A percentile compares a stretch with the other conserved stretches of the same genome.
Conservation (phyloP, 2,888 invertebrate species). For the Lycia hirtaria region DNA sequence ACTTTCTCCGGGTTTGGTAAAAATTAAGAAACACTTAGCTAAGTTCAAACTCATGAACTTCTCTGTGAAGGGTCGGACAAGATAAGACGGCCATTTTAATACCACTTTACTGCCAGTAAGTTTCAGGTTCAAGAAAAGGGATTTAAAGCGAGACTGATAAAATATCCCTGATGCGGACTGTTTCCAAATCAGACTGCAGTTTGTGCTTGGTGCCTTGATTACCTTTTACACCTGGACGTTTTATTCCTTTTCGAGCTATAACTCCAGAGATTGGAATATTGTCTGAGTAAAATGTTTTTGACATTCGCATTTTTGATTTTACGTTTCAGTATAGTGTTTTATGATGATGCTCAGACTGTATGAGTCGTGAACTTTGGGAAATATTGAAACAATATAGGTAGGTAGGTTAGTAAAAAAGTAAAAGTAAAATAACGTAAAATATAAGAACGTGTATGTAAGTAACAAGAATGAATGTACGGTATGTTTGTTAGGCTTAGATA, state of each 20-base stretch:
- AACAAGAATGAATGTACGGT: too few species aligned
- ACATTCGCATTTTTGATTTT: constrained; percentile 4
- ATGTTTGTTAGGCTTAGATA: too few species aligned
- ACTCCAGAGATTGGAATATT: constrained; percentile 10
- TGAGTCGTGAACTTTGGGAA: background rate
- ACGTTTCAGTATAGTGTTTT: constrained; percentile 6
- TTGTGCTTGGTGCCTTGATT: constrained; percentile 13
- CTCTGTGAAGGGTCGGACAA: background rate
- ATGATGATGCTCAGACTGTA: constrained; percentile 3
- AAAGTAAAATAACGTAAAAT: too few species aligned
- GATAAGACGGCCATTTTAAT: constrained; percentile 11
- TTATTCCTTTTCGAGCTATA: constrained; percentile 11
- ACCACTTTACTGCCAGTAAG: constrained; percentile 18
- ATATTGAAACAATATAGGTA: background rate
- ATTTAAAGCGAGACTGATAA: constrained; percentile 14
- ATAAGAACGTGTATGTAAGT: too few species aligned
- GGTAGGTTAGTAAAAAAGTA: background rate
- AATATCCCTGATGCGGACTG: constrained; percentile 4
- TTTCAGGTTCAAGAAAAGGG: constrained; percentile 10
- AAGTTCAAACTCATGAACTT: background rate
- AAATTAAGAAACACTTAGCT: constrained; percentile 2
- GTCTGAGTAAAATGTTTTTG: constrained; percentile 4
- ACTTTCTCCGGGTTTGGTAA: too few species aligned
- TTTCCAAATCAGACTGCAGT: constrained; percentile 6
- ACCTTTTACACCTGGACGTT: constrained; percentile 18